These are phyloP conservation scores for Manis pentadactyla DNA, from an alignment of 2,797 vertebrate species.

Conservation along the genomic window DNA sequence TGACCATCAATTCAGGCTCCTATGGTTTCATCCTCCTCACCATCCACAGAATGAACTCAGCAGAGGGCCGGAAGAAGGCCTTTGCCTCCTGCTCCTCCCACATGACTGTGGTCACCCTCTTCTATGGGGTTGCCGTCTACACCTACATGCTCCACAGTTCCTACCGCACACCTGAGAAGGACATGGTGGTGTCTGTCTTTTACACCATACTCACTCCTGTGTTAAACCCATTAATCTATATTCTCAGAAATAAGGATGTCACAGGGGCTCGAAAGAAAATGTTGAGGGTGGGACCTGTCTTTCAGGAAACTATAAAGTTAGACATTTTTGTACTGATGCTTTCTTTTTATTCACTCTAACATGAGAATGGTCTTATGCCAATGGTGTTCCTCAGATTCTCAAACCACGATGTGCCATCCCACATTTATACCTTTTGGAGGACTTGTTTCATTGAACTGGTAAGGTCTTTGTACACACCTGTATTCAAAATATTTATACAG, in stretches of 20 bases:
- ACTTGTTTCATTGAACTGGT: no score
- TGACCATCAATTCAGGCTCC: no score
- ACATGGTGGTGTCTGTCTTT: conserved; percentile 1
- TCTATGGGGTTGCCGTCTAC: conserved; percentile 11
- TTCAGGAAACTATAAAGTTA: not conserved
- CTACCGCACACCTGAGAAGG: conserved; percentile 25
- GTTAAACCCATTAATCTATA: conserved; percentile 30
- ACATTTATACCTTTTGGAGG: no score
- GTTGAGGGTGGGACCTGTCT: not conserved
- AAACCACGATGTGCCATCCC: no score
- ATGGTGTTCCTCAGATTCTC: no score
- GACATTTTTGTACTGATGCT: fast-evolving
- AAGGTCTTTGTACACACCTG: no score
- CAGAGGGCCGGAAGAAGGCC: no score
- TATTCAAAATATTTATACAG: no score
- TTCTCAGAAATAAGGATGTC: conserved; percentile 30
- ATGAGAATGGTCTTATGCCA: not conserved
- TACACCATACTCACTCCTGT: conserved; percentile 49
- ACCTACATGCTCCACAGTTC: conserved; percentile 47
- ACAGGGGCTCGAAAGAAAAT: not conserved
- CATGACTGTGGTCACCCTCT: not conserved
- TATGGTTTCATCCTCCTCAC: no score
- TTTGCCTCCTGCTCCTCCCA: no score
- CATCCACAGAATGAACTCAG: no score
- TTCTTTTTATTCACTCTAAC: not conserved